These are phyloP conservation scores for Perizoma flavofasciatum DNA, from an alignment of 2,888 invertebrate species.

Conservation along the genomic window DNA sequence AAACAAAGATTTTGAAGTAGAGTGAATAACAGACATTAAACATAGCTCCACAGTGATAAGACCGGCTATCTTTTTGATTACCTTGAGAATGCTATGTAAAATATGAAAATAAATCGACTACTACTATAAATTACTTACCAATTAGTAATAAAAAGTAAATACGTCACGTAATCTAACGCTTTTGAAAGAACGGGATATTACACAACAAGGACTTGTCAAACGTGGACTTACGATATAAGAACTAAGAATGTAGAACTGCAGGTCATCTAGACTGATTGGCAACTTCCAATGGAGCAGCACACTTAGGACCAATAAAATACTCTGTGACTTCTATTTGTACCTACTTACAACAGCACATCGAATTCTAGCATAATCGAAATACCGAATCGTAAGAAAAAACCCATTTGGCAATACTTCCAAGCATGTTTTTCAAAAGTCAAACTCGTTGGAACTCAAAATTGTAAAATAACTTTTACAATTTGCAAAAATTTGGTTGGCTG, in stretches of 20 bases:
- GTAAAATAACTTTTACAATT: no score
- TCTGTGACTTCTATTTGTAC: no score
- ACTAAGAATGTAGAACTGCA: constrained; percentile 65
- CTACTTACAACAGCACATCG: background rate
- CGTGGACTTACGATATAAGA: constrained; percentile 52
- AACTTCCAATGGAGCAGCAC: constrained; percentile 66
- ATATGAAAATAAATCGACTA: no score
- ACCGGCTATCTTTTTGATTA: constrained; percentile 38
- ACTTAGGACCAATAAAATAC: constrained; percentile 52
- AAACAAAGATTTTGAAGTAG: no score
- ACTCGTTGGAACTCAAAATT: no score
- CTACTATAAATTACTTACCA: no score
- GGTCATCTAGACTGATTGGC: constrained; percentile 76
- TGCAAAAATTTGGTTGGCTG: no score
- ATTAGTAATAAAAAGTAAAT: background rate
- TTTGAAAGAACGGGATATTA: constrained; percentile 44
- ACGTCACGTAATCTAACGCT: constrained; percentile 15
- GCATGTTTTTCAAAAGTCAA: no score
- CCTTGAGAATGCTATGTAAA: constrained; percentile 41
- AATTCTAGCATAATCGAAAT: no score
- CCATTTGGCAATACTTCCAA: no score
- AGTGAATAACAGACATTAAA: background rate
- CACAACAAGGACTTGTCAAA: constrained; percentile 54
- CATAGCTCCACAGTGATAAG: constrained; percentile 38
- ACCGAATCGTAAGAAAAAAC: no score